A percentile compares a stretch with the other conserved stretches of the same genome.
These are phyloP conservation scores for Spilarctia lutea DNA, from an alignment of 2,888 invertebrate species.

Conservation along the genomic window DNA sequence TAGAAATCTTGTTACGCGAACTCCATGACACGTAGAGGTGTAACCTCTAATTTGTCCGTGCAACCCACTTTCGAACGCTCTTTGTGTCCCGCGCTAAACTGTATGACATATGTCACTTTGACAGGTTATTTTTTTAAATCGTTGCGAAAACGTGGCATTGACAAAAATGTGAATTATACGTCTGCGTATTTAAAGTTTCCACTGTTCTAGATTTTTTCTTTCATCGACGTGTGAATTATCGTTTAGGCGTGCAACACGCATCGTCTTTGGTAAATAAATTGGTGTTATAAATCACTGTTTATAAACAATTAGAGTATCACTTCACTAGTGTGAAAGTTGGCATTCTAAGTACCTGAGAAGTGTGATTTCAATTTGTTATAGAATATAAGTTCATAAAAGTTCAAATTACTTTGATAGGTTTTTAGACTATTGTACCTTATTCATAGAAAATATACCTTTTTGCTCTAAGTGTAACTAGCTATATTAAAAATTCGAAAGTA, in stretches of 20 bases:
- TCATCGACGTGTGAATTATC: conserved; percentile 37
- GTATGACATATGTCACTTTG: conserved; percentile 66
- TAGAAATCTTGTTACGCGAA: conserved; percentile 51
- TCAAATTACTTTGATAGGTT: background rate
- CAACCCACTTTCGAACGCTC: conserved; percentile 69
- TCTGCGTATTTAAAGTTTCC: conserved; percentile 49
- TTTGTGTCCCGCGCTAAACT: conserved; percentile 69
- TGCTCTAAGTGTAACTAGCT: background rate
- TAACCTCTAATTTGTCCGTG: conserved; percentile 64
- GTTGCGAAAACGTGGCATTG: conserved; percentile 46
- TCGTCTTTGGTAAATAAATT: conserved; percentile 24
- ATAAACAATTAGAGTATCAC: conserved; percentile 13
- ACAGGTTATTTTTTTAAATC: conserved; percentile 58
- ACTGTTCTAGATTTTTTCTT: conserved; percentile 47
- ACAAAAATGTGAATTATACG: conserved; percentile 42
- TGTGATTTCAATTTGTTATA: background rate
- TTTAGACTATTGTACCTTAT: background rate
- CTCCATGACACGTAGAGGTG: conserved; percentile 47
- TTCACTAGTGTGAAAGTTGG: conserved; percentile 13
- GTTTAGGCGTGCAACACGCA: conserved; percentile 41
- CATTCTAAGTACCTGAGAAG: background rate
- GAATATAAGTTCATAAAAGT: background rate
- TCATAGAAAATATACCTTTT: background rate
- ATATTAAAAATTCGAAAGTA: too few species aligned
- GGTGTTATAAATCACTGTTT: conserved; percentile 12